Conservation (phyloP, 2,888 invertebrate species). For the Oligia latruncula region DNA sequence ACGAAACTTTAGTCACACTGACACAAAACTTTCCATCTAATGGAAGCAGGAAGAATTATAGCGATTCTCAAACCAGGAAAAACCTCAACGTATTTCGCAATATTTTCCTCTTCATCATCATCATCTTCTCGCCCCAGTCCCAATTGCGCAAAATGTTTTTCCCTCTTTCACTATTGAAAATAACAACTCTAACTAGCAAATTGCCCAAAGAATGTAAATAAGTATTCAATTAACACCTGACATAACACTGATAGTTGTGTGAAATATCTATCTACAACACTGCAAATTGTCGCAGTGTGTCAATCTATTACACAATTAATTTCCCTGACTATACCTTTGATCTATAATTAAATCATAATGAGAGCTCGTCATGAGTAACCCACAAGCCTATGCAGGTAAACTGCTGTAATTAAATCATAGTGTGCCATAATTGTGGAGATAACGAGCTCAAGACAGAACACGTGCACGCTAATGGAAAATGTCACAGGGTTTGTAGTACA, state of each 20-base stretch:
- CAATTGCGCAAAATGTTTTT: too few relatives aligned
- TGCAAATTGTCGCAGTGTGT: background rate
- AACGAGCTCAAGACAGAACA: conserved; percentile 45
- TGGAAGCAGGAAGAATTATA: background rate
- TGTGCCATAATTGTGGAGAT: conserved; percentile 39
- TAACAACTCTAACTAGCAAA: too few relatives aligned
- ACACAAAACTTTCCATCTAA: background rate
- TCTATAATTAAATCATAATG: conserved; percentile 43
- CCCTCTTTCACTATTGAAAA: background rate
- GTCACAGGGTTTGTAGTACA: conserved; percentile 30
- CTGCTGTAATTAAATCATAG: conserved; percentile 52
- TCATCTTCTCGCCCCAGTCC: too few relatives aligned
- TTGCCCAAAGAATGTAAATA: background rate
- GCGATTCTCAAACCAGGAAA: too few relatives aligned
- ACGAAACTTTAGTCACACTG: background rate
- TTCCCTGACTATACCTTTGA: conserved; percentile 21
- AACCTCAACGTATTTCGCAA: too few relatives aligned
- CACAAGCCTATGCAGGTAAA: conserved; percentile 43
- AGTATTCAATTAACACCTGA: background rate
- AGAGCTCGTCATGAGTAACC: conserved; percentile 27
- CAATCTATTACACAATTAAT: conserved; percentile 19
- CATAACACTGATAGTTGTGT: background rate
- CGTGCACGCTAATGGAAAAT: conserved; percentile 51
- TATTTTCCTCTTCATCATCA: too few relatives aligned
- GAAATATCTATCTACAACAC: background rate